Evolutionary conservation across 2,797 vertebrate species (phyloP).

Genomic region (Rallus crepitans): DNA sequence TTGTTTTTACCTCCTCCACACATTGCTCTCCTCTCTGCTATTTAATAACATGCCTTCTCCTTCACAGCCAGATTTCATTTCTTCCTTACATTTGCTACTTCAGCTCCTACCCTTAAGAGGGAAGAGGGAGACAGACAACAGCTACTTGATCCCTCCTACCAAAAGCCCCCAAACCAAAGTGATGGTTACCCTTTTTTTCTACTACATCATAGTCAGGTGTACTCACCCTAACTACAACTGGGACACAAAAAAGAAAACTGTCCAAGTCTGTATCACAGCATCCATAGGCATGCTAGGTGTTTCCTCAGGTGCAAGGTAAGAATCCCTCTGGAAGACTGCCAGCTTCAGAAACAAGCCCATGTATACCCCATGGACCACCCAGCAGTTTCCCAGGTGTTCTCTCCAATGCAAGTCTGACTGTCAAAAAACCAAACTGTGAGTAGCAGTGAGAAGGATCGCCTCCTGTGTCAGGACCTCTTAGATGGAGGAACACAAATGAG

Average conservation of each 20-base stretch:
- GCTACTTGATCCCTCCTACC: background rate
- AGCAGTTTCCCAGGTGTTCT: background rate
- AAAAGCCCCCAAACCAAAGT: background rate
- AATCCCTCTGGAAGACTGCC: background rate
- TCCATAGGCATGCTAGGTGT: fast-evolving
- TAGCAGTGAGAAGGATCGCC: background rate
- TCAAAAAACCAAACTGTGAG: background rate
- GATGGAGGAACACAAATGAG: fast-evolving
- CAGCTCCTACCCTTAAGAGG: background rate
- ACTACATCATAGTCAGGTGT: background rate
- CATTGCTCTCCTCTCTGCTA: background rate
- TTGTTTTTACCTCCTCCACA: background rate
- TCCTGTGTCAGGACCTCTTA: background rate
- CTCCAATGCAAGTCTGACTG: background rate
- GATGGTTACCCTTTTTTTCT: background rate
- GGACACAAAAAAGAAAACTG: background rate
- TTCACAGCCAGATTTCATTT: background rate
- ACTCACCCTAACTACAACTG: background rate
- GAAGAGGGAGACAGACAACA: background rate
- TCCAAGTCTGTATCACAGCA: background rate
- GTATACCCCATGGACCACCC: background rate
- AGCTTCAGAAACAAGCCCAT: background rate
- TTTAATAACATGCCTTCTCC: background rate
- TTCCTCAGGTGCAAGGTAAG: background rate
- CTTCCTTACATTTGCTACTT: background rate